Percentiles rank a stretch among this genome's conserved stretches.
Evolutionary conservation across 2,888 invertebrate species (phyloP).

Genomic region (Synergus gifuensis): DNA sequence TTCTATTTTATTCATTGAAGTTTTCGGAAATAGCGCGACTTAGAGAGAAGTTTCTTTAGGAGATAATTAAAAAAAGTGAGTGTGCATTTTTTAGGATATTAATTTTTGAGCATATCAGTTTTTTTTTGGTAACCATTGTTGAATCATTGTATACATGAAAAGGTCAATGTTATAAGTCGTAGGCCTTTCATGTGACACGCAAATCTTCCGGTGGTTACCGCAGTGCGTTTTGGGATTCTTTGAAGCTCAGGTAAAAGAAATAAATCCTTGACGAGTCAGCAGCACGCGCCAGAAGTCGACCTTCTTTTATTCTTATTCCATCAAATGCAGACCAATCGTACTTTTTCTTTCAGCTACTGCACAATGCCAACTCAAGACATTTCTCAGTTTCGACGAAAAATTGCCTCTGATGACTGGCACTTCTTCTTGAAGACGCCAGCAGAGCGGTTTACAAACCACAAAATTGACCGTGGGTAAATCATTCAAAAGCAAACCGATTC

Average conservation of each 20-base stretch:
- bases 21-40: not conserved
- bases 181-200: slow-evolving; percentile 36
- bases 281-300: slow-evolving; percentile 42
- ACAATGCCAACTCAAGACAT: slow-evolving; percentile 22
- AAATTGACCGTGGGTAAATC: slow-evolving; percentile 4
- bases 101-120: slow-evolving; percentile 4
- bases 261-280: slow-evolving; percentile 42
- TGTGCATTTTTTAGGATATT: no score
- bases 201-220: slow-evolving; percentile 35
- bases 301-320: slow-evolving; percentile 38
- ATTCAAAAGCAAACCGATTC: slow-evolving; percentile 25
- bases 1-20: not conserved
- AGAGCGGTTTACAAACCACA: slow-evolving; percentile 31
- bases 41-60: not conserved
- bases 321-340: slow-evolving; percentile 35
- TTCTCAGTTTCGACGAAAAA: slow-evolving; percentile 36
- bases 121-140: not conserved
- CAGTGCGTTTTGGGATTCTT: slow-evolving; percentile 26
- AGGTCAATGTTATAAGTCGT: slow-evolving; percentile 18
- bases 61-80: not conserved
- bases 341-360: not conserved
- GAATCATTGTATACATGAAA: slow-evolving; percentile 13
- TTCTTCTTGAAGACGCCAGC: slow-evolving; percentile 1
- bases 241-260: slow-evolving; percentile 20
- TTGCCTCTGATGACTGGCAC: slow-evolving; percentile 34